Evolutionary conservation across 2,797 vertebrate species (phyloP).

Genomic region (Anniella stebbinsi): DNA sequence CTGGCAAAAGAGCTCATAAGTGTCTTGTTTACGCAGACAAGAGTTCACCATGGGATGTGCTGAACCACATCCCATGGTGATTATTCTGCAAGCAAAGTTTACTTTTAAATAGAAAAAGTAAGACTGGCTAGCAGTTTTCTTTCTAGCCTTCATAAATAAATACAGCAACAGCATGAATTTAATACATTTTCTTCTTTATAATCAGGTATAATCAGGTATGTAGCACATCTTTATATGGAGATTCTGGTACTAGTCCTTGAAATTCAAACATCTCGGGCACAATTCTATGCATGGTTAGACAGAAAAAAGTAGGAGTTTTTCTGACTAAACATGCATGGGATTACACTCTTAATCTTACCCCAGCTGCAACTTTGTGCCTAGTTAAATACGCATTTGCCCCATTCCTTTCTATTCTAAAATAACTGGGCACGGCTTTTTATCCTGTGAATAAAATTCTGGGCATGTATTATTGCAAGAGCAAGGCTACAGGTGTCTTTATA

Average conservation of each 20-base stretch:
- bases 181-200: not conserved
- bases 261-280: not conserved
- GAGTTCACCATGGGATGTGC: no score
- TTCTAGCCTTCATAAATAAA: not conserved
- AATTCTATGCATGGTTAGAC: no score
- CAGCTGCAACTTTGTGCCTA: not conserved
- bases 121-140: not conserved
- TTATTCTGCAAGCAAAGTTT: not conserved
- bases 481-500: not conserved
- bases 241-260: not conserved
- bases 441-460: not conserved
- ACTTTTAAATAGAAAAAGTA: not conserved
- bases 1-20: not conserved
- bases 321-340: no score
- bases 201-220: not conserved
- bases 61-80: not conserved
- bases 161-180: not conserved
- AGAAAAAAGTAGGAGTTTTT: no score
- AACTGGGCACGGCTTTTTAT: not conserved
- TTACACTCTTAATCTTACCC: not conserved
- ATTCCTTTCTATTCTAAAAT: not conserved
- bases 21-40: not conserved
- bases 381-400: not conserved
- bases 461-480: no score
- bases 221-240: not conserved